Percentiles rank a stretch among this genome's conserved stretches.
Evolutionary conservation across 2,797 vertebrate genomes (phyloP).

Genomic region (Arnoldichthys spilopterus): DNA sequence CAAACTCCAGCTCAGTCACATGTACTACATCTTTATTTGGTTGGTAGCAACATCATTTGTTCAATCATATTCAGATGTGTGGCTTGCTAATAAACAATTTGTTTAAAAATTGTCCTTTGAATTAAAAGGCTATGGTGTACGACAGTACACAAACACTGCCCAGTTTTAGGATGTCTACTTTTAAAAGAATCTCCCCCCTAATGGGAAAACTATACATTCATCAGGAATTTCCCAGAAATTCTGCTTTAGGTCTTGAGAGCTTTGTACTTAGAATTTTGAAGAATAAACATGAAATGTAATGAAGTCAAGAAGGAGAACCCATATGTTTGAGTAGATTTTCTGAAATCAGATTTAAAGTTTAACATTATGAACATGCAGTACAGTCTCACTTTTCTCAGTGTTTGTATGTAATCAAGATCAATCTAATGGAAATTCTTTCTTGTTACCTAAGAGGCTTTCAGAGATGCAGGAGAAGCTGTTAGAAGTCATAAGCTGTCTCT

Average conservation of each 20-base stretch:
- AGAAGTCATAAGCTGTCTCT: too few relatives aligned
- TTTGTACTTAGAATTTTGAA: neutral
- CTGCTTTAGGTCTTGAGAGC: neutral
- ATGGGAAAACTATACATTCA: neutral
- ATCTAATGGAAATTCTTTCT: neutral
- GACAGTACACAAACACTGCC: neutral
- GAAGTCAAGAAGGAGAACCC: too few relatives aligned
- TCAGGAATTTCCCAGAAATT: neutral
- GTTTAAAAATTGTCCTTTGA: neutral
- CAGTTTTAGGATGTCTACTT: neutral
- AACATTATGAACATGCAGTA: too few relatives aligned
- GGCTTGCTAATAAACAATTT: neutral
- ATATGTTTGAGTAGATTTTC: too few relatives aligned
- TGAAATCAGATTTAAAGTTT: too few relatives aligned
- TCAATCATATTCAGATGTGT: neutral
- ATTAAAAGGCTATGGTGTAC: neutral
- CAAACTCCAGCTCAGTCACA: too few relatives aligned
- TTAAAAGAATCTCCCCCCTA: neutral
- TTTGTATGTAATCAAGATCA: neutral
- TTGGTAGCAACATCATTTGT: too few relatives aligned
- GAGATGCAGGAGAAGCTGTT: neutral
- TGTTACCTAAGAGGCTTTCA: neutral
- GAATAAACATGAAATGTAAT: neutral
- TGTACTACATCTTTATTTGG: too few relatives aligned
- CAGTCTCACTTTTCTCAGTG: neutral